These are phyloP conservation scores for Antidorcas marsupialis DNA, from an alignment of 2,113 vertebrate genomes.

Conservation along the genomic window DNA sequence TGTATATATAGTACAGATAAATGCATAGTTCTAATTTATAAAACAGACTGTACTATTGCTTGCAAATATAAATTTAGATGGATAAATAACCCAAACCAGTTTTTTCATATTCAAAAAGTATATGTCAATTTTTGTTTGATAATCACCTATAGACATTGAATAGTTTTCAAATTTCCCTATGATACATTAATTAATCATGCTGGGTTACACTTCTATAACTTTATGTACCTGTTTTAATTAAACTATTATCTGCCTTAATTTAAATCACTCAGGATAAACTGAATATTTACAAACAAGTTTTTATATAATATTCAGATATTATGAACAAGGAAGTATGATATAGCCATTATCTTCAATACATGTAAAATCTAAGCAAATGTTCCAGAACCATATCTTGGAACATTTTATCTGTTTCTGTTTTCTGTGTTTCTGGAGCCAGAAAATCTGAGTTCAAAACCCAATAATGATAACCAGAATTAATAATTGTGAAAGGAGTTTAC, in stretches of 20 bases:
- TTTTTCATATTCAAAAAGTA: neutral
- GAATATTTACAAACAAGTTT: neutral
- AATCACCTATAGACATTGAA: neutral
- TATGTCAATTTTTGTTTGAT: neutral
- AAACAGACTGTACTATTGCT: neutral
- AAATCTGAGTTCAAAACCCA: neutral
- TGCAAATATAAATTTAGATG: neutral
- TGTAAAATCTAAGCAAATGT: neutral
- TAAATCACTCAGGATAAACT: neutral
- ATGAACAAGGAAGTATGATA: neutral
- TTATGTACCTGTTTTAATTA: neutral
- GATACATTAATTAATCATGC: neutral
- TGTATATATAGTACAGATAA: neutral
- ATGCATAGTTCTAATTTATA: neutral
- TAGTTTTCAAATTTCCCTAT: neutral
- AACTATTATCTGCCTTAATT: neutral
- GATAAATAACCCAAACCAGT: neutral
- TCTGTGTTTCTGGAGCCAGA: neutral
- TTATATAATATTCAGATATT: neutral
- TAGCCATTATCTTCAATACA: neutral
- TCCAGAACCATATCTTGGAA: fast-evolving
- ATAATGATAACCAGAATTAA: neutral
- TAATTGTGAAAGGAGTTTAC: neutral
- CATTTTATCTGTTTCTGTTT: neutral
- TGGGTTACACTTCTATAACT: neutral